Conservation (phyloP, 1,140 invertebrate genomes). For the Saccostrea echinata region DNA sequence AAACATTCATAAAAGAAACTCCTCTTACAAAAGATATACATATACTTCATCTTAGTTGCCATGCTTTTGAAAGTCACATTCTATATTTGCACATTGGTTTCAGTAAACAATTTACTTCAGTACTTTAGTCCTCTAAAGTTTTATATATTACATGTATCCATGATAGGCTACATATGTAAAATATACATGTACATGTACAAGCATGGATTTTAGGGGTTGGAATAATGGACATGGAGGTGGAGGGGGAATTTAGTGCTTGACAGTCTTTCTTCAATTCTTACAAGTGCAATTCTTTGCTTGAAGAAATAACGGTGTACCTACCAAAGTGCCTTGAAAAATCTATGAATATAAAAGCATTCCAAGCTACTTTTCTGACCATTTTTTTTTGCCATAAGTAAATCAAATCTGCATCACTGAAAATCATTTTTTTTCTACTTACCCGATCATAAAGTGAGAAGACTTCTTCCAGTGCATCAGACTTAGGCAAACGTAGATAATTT, state of each 20-base stretch:
- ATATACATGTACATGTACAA: too few species aligned
- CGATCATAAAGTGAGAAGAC: conserved; percentile 87
- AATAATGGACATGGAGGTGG: too few species aligned
- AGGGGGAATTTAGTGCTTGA: too few species aligned
- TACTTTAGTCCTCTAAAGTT: neutral
- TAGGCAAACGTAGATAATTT: conserved; percentile 83
- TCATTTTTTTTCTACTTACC: conserved; percentile 78
- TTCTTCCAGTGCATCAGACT: conserved; percentile 82
- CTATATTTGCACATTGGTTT: too few species aligned
- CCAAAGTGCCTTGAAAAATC: neutral
- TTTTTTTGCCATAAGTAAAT: neutral
- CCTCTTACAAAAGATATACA: too few species aligned
- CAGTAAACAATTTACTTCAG: neutral
- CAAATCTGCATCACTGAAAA: too few species aligned
- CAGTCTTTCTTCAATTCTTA: too few species aligned
- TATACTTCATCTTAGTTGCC: too few species aligned
- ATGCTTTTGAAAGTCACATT: too few species aligned
- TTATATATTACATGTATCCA: neutral
- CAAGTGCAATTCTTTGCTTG: neutral
- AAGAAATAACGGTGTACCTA: neutral
- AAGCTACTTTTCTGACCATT: neutral
- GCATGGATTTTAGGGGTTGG: too few species aligned
- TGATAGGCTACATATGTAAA: too few species aligned
- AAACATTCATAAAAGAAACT: too few species aligned
- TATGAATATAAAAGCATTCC: neutral